phyloP scores from a whole-genome alignment of 2,113 vertebrate species.

The Lota lota region DNA sequence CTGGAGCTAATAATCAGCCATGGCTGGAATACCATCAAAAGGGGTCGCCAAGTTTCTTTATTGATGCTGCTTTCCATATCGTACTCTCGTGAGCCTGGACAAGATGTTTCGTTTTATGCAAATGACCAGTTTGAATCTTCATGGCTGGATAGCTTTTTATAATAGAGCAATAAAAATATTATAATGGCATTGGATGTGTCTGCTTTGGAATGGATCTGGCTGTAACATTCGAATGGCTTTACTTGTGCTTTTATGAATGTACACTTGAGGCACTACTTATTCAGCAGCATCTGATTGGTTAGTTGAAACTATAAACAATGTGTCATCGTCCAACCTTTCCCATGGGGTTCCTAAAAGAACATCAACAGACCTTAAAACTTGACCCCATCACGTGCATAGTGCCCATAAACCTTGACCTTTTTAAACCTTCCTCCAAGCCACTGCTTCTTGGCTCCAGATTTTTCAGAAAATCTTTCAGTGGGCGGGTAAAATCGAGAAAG shows the following conservation, averaged over 20 bases:
- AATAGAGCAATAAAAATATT: slow-evolving; percentile 13
- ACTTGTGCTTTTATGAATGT: slow-evolving; percentile 3
- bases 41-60: no score
- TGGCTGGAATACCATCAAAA: slow-evolving; percentile 16
- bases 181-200: background rate
- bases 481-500: no score
- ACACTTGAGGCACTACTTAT: background rate
- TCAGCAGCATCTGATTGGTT: background rate
- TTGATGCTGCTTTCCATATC: no score
- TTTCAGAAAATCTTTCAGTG: no score
- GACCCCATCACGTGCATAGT: slow-evolving; percentile 41
- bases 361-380: slow-evolving; percentile 24
- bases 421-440: background rate
- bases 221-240: background rate
- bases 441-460: background rate
- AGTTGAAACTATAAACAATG: slow-evolving; percentile 12
- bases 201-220: background rate
- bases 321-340: slow-evolving; percentile 34
- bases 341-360: slow-evolving; percentile 33
- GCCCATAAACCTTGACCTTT: slow-evolving; percentile 45
- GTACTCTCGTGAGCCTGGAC: no score
- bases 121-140: slow-evolving; percentile 6
- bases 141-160: background rate
- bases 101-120: background rate
- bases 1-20: slow-evolving; percentile 61